Evolutionary conservation across 2,113 vertebrate genomes (phyloP).

Genomic region (Rhinolophus sinicus): DNA sequence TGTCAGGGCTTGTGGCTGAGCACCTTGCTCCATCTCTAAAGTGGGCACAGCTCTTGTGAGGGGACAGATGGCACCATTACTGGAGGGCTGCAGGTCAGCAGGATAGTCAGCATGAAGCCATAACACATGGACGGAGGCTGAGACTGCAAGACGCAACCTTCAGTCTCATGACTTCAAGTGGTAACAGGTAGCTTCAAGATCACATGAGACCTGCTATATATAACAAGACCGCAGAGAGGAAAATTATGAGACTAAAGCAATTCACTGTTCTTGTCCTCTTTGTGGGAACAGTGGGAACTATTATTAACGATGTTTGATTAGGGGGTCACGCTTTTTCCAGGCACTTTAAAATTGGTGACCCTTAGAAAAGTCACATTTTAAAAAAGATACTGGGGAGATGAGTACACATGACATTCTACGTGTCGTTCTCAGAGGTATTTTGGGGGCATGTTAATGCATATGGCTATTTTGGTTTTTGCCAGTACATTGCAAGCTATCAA

Average conservation of each 20-base stretch:
- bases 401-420: background rate
- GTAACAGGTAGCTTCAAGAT: background rate
- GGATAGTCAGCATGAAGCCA: background rate
- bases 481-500: background rate
- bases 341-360: background rate
- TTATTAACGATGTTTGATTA: background rate
- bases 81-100: background rate
- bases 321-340: background rate
- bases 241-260: background rate
- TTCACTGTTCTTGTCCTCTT: background rate
- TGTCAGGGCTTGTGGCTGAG: background rate
- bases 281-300: background rate
- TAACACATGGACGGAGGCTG: background rate
- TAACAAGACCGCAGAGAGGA: background rate
- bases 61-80: background rate
- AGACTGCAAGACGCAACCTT: background rate
- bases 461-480: background rate
- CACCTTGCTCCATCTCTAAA: background rate
- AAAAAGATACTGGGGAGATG: background rate
- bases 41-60: background rate
- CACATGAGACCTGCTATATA: background rate
- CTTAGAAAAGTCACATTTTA: background rate
- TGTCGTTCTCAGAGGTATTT: background rate
- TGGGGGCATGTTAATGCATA: background rate
- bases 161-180: background rate